Evolutionary conservation across 1,140 invertebrate species (phyloP).

Genomic region (Spodoptera litura): DNA sequence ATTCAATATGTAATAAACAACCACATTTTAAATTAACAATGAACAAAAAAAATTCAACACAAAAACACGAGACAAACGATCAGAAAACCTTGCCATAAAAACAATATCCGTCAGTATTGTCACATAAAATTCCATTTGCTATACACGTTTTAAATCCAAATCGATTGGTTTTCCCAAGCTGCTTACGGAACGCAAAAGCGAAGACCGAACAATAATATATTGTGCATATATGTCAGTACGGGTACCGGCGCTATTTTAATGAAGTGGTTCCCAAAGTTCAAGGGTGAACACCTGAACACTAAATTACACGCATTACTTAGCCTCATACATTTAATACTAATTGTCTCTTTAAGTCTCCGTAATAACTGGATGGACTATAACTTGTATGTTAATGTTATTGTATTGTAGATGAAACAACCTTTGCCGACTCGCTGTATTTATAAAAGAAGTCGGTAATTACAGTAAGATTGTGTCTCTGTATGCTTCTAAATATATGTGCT

Average conservation of each 20-base stretch:
- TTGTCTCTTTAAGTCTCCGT: constrained; percentile 10
- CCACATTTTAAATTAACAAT: no score
- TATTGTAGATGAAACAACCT: not conserved
- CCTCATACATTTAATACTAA: constrained; percentile 2
- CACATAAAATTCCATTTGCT: no score
- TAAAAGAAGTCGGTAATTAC: not conserved
- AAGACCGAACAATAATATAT: not conserved
- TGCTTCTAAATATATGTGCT: no score
- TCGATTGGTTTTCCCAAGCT: not conserved
- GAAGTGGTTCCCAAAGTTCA: constrained; percentile 35
- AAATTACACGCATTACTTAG: constrained; percentile 22
- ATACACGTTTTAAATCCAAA: no score
- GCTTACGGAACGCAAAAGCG: not conserved
- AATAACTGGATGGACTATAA: constrained; percentile 17
- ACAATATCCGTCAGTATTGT: no score
- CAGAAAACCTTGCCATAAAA: no score
- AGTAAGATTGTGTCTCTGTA: no score
- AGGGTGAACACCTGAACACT: constrained; percentile 25
- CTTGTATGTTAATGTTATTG: constrained; percentile 14
- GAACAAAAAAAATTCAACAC: no score
- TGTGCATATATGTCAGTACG: not conserved
- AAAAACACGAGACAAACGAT: no score
- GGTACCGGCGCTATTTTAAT: not conserved
- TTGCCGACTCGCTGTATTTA: not conserved
- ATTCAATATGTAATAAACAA: no score